Conservation (phyloP, 2,888 invertebrate genomes). For the Pherbina coryleti region DNA sequence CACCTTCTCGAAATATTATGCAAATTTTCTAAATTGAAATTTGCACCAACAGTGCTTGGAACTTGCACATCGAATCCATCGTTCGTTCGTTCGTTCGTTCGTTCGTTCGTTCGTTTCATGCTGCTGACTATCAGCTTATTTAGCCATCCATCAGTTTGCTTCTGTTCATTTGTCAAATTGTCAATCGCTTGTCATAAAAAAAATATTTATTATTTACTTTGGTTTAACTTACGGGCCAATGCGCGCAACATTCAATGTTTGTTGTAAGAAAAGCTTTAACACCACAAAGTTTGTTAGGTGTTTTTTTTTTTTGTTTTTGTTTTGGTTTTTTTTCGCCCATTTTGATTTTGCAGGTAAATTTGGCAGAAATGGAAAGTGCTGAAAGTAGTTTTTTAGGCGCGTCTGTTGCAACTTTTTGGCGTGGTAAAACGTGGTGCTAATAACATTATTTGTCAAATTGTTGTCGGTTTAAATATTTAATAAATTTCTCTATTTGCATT, state of each 20-base stretch:
- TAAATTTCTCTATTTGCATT: too few relatives aligned
- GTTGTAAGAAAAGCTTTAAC: too few relatives aligned
- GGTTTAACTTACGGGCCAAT: background rate
- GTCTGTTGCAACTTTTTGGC: background rate
- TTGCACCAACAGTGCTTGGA: conserved; percentile 19
- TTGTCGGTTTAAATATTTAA: too few relatives aligned
- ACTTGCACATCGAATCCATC: background rate
- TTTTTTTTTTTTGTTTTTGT: too few relatives aligned
- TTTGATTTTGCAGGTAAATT: conserved; percentile 39
- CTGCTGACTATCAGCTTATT: conserved; percentile 20
- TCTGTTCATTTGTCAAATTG: conserved; percentile 48
- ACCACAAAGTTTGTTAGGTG: background rate
- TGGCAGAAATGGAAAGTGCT: conserved; percentile 45
- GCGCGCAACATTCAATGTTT: background rate
- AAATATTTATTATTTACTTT: conserved; percentile 24
- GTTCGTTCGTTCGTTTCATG: background rate
- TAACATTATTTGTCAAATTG: conserved; percentile 19
- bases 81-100: background rate
- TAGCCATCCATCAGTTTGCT: conserved; percentile 30
- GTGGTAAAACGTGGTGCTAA: background rate
- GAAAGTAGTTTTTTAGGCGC: conserved; percentile 32
- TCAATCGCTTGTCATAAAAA: conserved; percentile 51
- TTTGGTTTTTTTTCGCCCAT: background rate
- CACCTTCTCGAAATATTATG: conserved; percentile 31
- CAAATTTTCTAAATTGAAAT: conserved; percentile 42